Conservation (phyloP, 2,113 vertebrate genomes). For the Porphyrio hochstetteri region DNA sequence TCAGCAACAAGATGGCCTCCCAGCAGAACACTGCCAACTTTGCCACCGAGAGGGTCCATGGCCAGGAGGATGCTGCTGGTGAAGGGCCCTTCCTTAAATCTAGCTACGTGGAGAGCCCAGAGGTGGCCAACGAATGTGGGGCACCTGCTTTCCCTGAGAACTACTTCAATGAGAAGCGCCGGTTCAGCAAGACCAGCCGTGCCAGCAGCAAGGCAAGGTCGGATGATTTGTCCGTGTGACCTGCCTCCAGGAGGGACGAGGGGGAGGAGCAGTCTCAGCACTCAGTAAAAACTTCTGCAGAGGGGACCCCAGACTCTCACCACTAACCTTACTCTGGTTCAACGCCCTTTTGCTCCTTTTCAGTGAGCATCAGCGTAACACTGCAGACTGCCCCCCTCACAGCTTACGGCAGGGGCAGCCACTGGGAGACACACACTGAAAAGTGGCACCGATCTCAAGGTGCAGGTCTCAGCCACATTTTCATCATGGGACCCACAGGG, state of each 20-base stretch:
- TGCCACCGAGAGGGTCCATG: constrained; percentile 82
- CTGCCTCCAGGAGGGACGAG: neutral
- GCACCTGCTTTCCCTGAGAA: constrained; percentile 60
- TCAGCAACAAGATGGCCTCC: constrained; percentile 86
- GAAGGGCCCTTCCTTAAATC: constrained; percentile 81
- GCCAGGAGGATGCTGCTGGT: constrained; percentile 75
- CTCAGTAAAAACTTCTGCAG: neutral
- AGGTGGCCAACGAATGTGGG: constrained; percentile 66
- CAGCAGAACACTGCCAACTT: constrained; percentile 92
- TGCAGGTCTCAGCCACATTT: neutral
- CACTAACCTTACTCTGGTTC: neutral
- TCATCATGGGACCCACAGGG: neutral
- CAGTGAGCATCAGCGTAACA: neutral
- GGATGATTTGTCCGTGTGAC: constrained; percentile 89
- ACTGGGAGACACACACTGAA: neutral
- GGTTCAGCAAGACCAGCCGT: constrained; percentile 88
- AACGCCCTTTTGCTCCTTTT: neutral
- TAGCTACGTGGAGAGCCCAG: constrained; percentile 74
- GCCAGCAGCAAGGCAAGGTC: constrained; percentile 86
- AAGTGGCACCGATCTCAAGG: rapidly evolving
- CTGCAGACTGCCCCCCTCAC: neutral
- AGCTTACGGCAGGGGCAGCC: neutral
- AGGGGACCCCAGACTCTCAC: neutral
- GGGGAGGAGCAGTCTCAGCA: neutral
- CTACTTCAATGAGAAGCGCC: constrained; percentile 84